A percentile compares a stretch with the other conserved stretches of the same genome.
Evolutionary conservation across 2,113 vertebrate species (phyloP).

Genomic region (Pitta sordida): DNA sequence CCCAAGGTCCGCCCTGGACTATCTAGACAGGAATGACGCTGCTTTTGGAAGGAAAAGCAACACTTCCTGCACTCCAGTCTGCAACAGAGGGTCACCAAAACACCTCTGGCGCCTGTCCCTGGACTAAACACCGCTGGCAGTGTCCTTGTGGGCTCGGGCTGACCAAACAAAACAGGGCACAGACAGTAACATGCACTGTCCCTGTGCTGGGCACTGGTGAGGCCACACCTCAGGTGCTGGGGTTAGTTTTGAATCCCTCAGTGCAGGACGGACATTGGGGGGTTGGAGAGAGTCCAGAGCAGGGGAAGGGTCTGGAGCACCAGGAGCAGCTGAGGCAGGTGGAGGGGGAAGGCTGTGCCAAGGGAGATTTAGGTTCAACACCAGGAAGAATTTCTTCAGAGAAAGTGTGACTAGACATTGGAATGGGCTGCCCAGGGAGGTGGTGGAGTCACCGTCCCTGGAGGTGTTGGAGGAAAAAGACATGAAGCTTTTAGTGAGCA

Average conservation of each 20-base stretch:
- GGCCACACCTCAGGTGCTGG: neutral
- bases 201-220: neutral
- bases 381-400: neutral
- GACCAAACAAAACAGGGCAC: neutral
- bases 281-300: neutral
- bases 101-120: fast-evolving
- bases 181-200: neutral
- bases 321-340: neutral
- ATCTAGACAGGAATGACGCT: fast-evolving
- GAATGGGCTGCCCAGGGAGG: neutral
- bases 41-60: neutral
- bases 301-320: neutral
- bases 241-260: neutral
- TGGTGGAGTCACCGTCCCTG: too few relatives aligned
- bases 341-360: neutral
- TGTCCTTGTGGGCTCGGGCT: fast-evolving
- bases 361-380: neutral
- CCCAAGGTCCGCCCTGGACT: neutral
- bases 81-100: neutral
- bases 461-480: neutral
- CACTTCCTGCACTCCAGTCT: fast-evolving
- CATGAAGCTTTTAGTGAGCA: neutral
- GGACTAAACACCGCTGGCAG: neutral
- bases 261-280: neutral
- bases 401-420: neutral